Evolutionary conservation across 2,113 vertebrate species (phyloP).

Genomic region (Pteruthius melanotis): DNA sequence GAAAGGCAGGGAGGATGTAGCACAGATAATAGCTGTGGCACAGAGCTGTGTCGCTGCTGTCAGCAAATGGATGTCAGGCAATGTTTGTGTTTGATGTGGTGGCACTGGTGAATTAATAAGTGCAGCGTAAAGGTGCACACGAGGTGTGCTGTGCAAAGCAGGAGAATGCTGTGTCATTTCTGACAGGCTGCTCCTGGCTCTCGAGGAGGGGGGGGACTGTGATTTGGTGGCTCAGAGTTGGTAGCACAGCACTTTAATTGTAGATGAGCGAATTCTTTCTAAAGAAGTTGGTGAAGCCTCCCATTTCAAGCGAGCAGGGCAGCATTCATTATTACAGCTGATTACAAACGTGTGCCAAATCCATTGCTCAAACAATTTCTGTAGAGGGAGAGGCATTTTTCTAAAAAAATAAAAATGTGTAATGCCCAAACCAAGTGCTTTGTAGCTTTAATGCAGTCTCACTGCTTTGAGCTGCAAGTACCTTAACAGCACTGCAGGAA

Average conservation of each 20-base stretch:
- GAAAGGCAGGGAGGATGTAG: background rate
- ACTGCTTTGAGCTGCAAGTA: constrained; percentile 55
- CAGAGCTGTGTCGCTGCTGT: background rate
- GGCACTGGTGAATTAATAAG: background rate
- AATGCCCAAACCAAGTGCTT: constrained; percentile 42
- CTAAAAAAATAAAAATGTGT: constrained; percentile 53
- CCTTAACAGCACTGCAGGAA: constrained; percentile 48
- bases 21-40: background rate
- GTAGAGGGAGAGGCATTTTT: constrained; percentile 40
- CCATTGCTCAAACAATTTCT: constrained; percentile 49
- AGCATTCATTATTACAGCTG: constrained; percentile 56
- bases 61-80: constrained; percentile 5
- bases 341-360: constrained; percentile 24
- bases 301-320: constrained; percentile 39
- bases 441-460: constrained; percentile 50
- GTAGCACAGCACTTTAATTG: constrained; percentile 11
- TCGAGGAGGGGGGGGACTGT: background rate
- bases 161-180: constrained; percentile 45
- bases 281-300: constrained; percentile 56
- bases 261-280: constrained; percentile 41
- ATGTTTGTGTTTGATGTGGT: constrained; percentile 11
- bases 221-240: background rate
- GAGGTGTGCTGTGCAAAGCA: background rate
- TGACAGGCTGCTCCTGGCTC: background rate
- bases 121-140: background rate